phyloP scores from a whole-genome alignment of 2,113 vertebrate species.

The Boleophthalmus pectinirostris region DNA sequence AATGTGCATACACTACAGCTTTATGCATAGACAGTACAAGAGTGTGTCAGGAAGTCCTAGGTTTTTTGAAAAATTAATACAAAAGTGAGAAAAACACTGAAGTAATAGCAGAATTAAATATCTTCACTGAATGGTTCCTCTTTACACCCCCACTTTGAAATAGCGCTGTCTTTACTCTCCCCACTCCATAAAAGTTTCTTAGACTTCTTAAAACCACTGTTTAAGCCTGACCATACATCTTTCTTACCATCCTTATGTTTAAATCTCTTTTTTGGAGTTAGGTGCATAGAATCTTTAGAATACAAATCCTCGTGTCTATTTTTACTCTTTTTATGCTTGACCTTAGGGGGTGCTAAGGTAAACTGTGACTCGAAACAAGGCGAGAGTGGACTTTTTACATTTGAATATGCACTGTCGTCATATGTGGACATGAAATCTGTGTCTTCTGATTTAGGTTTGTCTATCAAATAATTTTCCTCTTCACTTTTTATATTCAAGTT shows the following conservation, averaged over 20 bases:
- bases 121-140: constrained; percentile 65
- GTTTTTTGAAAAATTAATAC: no score
- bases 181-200: constrained; percentile 44
- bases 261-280: constrained; percentile 46
- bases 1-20: constrained; percentile 10
- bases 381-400: constrained; percentile 49
- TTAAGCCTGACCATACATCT: constrained; percentile 41
- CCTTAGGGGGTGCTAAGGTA: constrained; percentile 44
- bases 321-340: constrained; percentile 63
- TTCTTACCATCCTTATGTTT: constrained; percentile 43
- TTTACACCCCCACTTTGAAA: constrained; percentile 65
- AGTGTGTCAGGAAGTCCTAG: constrained; percentile 53
- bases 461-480: constrained; percentile 33
- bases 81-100: no score
- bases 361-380: constrained; percentile 43
- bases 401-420: constrained; percentile 52
- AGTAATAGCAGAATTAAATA: constrained; percentile 45
- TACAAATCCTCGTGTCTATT: constrained; percentile 43
- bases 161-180: constrained; percentile 39
- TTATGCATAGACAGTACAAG: constrained; percentile 63
- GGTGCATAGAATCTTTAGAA: constrained; percentile 50
- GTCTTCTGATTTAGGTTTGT: constrained; percentile 62
- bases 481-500: constrained; percentile 48
- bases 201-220: constrained; percentile 49
- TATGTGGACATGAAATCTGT: constrained; percentile 53